Conservation (phyloP, 2,888 invertebrate species). For the Hybos culiciformis region DNA sequence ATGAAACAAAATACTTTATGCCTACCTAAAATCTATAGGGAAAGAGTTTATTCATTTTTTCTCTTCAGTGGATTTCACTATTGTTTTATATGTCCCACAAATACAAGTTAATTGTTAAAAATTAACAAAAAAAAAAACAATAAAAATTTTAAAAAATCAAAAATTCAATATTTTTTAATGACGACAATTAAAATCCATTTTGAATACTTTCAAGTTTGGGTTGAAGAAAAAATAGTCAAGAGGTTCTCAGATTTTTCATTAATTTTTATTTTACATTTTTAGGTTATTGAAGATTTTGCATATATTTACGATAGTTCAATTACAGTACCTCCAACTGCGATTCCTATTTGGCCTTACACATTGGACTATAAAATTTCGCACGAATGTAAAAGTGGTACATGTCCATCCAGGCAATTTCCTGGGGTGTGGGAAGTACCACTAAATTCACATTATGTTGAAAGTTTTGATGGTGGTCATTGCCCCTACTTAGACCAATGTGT, state of each 20-base stretch:
- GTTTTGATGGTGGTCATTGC: conserved; percentile 82
- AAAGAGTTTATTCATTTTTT: too few relatives aligned
- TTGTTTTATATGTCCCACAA: too few relatives aligned
- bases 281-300: conserved; percentile 84
- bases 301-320: conserved; percentile 89
- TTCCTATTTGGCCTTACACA: conserved; percentile 90
- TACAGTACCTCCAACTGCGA: conserved; percentile 63
- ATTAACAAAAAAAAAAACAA: too few relatives aligned
- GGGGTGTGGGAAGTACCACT: conserved; percentile 91
- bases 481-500: conserved; percentile 88
- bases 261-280: conserved; percentile 14
- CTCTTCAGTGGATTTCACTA: too few relatives aligned
- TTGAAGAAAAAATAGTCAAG: too few relatives aligned
- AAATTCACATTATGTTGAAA: conserved; percentile 78
- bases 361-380: conserved; percentile 86
- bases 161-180: too few relatives aligned
- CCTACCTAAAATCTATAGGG: too few relatives aligned
- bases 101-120: too few relatives aligned
- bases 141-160: too few relatives aligned
- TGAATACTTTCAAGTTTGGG: too few relatives aligned
- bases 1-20: too few relatives aligned
- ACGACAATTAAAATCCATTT: too few relatives aligned
- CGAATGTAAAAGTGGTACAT: conserved; percentile 86
- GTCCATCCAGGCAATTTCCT: conserved; percentile 77
- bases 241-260: background rate